Evolutionary conservation across 1,140 invertebrate genomes (phyloP).

Genomic region (Phthorimaea operculella): DNA sequence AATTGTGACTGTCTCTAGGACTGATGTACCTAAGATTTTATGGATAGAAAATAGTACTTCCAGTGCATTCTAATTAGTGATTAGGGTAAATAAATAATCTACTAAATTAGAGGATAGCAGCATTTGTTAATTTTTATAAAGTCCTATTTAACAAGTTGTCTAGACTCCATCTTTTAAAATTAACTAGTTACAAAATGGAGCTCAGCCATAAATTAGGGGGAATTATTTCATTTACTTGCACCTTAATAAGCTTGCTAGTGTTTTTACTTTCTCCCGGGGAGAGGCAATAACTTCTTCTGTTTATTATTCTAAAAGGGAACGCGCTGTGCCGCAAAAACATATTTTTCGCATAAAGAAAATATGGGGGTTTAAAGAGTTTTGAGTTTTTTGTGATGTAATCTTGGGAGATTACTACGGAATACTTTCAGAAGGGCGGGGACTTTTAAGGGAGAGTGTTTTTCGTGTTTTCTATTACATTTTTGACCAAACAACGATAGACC

Average conservation of each 20-base stretch:
- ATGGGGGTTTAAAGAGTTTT: slow-evolving; percentile 50
- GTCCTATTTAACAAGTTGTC: background rate
- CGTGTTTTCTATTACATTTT: too few relatives aligned
- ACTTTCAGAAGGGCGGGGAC: slow-evolving; percentile 42
- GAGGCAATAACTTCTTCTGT: slow-evolving; percentile 31
- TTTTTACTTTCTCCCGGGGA: slow-evolving; percentile 17
- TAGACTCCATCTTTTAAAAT: background rate
- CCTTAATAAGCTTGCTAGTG: slow-evolving; percentile 16
- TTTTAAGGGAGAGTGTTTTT: slow-evolving; percentile 16
- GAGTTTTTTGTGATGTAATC: slow-evolving; percentile 49
- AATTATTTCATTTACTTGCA: background rate
- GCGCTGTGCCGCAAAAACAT: slow-evolving; percentile 20
- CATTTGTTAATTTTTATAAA: too few relatives aligned
- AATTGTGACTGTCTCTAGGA: too few relatives aligned
- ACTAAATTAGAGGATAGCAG: too few relatives aligned
- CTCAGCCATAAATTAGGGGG: slow-evolving; percentile 1
- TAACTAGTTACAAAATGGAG: background rate
- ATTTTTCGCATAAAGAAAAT: slow-evolving; percentile 50
- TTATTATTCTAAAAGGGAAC: slow-evolving; percentile 30
- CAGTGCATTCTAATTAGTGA: too few relatives aligned
- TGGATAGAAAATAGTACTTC: too few relatives aligned
- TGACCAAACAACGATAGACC: too few relatives aligned
- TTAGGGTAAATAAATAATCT: too few relatives aligned
- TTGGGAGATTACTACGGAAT: slow-evolving; percentile 59
- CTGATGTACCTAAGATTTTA: too few relatives aligned